These are phyloP conservation scores for Paedocypris micromegethes DNA, from an alignment of 2,797 vertebrate genomes.

Conservation along the genomic window DNA sequence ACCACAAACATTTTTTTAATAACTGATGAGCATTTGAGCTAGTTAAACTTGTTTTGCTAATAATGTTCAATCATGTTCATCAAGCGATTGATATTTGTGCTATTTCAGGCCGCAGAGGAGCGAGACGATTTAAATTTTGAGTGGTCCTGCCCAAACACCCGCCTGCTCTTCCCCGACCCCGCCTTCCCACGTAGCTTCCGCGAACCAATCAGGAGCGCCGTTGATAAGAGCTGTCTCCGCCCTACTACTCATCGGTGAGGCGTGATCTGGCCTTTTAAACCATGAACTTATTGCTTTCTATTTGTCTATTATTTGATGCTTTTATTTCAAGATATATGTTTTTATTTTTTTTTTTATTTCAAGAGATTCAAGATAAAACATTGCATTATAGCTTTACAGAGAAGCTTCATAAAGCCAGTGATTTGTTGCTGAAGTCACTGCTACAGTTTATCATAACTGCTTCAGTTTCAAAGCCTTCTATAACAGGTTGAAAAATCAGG, in stretches of 20 bases:
- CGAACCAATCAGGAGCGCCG: slow-evolving; percentile 89
- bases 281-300: background rate
- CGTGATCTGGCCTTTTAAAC: background rate
- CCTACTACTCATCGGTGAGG: slow-evolving; percentile 74
- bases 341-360: no score
- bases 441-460: no score
- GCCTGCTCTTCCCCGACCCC: slow-evolving; percentile 93
- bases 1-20: no score
- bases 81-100: background rate
- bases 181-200: slow-evolving; percentile 88
- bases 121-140: slow-evolving; percentile 96
- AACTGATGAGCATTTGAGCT: background rate
- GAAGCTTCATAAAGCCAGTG: no score
- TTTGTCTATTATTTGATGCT: background rate
- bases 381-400: no score
- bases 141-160: slow-evolving; percentile 96
- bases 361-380: no score
- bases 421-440: no score
- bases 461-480: no score
- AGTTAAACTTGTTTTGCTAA: background rate
- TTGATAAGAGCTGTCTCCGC: slow-evolving; percentile 94
- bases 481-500: no score
- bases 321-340: no score
- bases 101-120: slow-evolving; percentile 64
- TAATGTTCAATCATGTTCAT: background rate